Conservation (phyloP, 1,140 invertebrate genomes). For the Zaprionus camerounensis region DNA sequence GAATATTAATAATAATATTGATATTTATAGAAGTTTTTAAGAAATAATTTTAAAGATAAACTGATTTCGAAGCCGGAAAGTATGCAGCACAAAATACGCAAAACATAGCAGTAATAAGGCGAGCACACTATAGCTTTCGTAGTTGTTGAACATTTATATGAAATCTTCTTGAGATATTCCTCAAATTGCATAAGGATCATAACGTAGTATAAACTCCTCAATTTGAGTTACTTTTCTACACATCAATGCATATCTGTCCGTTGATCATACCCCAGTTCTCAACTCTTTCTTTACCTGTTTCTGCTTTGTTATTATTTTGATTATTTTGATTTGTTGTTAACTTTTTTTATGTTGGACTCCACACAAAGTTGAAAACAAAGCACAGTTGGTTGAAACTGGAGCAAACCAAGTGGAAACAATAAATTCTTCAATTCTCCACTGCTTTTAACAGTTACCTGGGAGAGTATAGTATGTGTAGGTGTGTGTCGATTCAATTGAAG, state of each 20-base stretch:
- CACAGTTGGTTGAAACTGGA: constrained; percentile 46
- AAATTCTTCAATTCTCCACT: constrained; percentile 36
- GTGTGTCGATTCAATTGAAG: constrained; percentile 12
- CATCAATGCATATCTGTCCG: not conserved
- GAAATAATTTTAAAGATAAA: too few relatives aligned
- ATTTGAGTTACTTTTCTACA: not conserved
- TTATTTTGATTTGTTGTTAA: constrained; percentile 43
- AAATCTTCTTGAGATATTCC: not conserved
- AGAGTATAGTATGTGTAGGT: constrained; percentile 9
- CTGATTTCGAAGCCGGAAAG: too few relatives aligned
- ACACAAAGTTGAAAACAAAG: constrained; percentile 37
- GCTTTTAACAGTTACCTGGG: constrained; percentile 26
- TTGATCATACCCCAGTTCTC: too few relatives aligned
- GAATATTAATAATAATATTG: too few relatives aligned
- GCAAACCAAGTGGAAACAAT: constrained; percentile 35
- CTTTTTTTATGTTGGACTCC: constrained; percentile 9
- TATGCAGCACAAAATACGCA: too few relatives aligned
- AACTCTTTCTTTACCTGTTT: not conserved
- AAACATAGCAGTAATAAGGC: too few relatives aligned
- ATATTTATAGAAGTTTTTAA: too few relatives aligned
- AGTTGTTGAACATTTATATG: not conserved
- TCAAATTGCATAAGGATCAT: too few relatives aligned
- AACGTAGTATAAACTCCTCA: not conserved
- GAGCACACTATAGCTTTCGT: too few relatives aligned
- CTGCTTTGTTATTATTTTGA: constrained; percentile 26